phyloP scores from a whole-genome alignment of 2,797 vertebrate genomes.

The Myoxocephalus aenaeus region DNA sequence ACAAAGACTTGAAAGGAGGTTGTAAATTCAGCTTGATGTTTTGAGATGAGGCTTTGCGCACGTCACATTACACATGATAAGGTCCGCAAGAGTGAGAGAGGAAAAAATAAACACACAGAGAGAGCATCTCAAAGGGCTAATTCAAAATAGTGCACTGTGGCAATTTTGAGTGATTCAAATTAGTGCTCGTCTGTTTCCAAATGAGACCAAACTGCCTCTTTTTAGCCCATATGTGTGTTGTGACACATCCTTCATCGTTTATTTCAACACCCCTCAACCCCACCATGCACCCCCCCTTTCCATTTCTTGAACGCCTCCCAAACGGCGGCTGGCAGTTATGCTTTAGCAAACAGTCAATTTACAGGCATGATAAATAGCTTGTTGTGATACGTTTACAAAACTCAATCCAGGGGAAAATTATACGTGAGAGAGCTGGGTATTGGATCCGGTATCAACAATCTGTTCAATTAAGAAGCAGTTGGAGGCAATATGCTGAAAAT shows the following conservation, averaged over 20 bases:
- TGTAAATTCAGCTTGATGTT: slow-evolving; percentile 80
- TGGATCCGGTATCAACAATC: slow-evolving; percentile 94
- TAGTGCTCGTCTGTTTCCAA: slow-evolving; percentile 79
- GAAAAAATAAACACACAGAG: slow-evolving; percentile 28
- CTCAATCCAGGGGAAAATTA: slow-evolving; percentile 93
- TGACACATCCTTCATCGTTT: slow-evolving; percentile 83
- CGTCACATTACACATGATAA: slow-evolving; percentile 67
- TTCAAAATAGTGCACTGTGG: slow-evolving; percentile 72
- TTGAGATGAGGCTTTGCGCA: slow-evolving; percentile 70
- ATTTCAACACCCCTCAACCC: slow-evolving; percentile 62
- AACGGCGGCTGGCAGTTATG: slow-evolving; percentile 92
- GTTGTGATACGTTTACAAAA: slow-evolving; percentile 92
- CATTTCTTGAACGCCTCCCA: slow-evolving; percentile 89
- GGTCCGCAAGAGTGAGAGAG: slow-evolving; percentile 38
- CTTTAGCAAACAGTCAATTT: slow-evolving; percentile 97
- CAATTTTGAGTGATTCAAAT: slow-evolving; percentile 78
- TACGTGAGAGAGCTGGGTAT: slow-evolving; percentile 91
- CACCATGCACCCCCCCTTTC: slow-evolving; percentile 34
- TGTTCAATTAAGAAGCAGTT: slow-evolving; percentile 95
- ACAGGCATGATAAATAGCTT: slow-evolving; percentile 94
- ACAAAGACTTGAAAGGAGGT: slow-evolving; percentile 78
- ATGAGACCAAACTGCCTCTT: slow-evolving; percentile 78
- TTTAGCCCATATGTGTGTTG: slow-evolving; percentile 78
- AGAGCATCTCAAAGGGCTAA: slow-evolving; percentile 63
- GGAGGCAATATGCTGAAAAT: slow-evolving; percentile 91